These are phyloP conservation scores for Intellagama lesueurii DNA, from an alignment of 2,797 vertebrate genomes.

Conservation along the genomic window DNA sequence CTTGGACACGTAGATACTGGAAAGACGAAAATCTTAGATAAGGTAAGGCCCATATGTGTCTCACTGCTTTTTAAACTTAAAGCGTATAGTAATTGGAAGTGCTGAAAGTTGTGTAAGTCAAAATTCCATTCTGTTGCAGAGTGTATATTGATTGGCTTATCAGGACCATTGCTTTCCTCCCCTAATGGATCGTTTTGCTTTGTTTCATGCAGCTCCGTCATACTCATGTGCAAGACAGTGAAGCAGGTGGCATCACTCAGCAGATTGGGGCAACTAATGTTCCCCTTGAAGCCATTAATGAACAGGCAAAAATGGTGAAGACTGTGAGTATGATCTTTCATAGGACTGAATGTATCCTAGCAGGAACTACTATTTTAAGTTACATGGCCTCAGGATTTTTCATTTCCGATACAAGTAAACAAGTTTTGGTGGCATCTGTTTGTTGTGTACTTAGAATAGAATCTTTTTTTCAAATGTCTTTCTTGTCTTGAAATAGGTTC, in stretches of 20 bases:
- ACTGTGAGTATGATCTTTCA: constrained; percentile 81
- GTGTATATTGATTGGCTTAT: not conserved
- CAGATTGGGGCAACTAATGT: constrained; percentile 99
- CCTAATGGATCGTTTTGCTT: not conserved
- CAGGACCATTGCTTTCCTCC: not conserved
- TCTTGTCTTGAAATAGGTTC: not conserved
- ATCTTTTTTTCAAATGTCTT: not conserved
- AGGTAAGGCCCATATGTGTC: constrained; percentile 78
- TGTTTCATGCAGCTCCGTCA: constrained; percentile 85
- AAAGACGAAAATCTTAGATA: constrained; percentile 98
- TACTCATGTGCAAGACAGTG: constrained; percentile 94
- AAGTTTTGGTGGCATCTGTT: not conserved
- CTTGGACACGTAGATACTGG: constrained; percentile 97
- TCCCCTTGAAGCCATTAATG: constrained; percentile 91
- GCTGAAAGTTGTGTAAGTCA: not conserved
- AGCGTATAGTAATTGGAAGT: not conserved
- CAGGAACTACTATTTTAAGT: not conserved
- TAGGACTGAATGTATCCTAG: not conserved
- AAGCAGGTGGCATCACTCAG: constrained; percentile 98
- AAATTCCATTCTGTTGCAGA: not conserved
- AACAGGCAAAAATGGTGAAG: constrained; percentile 97
- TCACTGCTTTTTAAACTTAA: not conserved
- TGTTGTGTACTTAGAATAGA: not conserved
- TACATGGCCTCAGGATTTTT: not conserved
- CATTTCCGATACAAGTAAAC: not conserved